phyloP scores from a whole-genome alignment of 2,113 vertebrate species.

The Gallinago undulata region DNA sequence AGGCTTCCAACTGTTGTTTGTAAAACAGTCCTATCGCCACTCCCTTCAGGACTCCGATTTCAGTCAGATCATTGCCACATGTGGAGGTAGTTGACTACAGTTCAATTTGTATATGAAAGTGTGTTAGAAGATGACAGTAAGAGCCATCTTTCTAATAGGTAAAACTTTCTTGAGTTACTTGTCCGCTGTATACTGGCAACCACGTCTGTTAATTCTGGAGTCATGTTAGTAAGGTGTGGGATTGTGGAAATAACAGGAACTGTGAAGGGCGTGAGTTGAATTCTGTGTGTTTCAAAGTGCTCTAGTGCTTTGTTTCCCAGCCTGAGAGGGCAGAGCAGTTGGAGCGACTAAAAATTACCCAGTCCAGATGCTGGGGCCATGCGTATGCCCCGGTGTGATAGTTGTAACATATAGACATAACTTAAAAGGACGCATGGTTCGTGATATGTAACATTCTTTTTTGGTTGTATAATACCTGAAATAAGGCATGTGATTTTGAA shows the following conservation, averaged over 20 bases:
- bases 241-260: neutral
- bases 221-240: neutral
- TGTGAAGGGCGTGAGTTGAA: neutral
- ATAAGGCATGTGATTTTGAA: neutral
- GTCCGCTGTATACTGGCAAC: neutral
- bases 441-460: neutral
- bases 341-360: neutral
- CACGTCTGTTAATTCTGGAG: neutral
- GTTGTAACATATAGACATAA: neutral
- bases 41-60: slow-evolving; percentile 3
- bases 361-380: neutral
- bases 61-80: neutral
- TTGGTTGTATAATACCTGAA: neutral
- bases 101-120: neutral
- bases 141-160: neutral
- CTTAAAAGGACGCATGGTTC: neutral
- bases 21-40: neutral
- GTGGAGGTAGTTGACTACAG: neutral
- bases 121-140: neutral
- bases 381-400: neutral
- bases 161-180: neutral
- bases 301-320: neutral
- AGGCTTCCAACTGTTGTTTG: neutral
- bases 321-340: neutral
- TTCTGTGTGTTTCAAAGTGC: neutral